Percentiles rank a stretch among this genome's conserved stretches.
Conservation (phyloP, 2,888 invertebrate genomes). For the Drosophila mercatorum region DNA sequence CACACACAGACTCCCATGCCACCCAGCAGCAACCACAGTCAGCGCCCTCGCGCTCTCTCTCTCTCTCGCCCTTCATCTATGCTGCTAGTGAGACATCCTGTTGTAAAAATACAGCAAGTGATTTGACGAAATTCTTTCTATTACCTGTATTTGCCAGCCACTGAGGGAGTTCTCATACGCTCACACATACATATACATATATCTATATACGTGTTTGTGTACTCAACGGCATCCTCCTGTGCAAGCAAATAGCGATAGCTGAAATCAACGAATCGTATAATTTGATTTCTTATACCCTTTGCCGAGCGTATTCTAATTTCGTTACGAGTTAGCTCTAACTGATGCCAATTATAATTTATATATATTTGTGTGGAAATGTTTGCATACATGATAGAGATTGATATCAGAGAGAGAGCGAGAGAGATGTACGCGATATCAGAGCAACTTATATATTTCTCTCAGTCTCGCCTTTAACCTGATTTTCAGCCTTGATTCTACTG, state of each 20-base stretch:
- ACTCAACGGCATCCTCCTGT: slow-evolving; percentile 6
- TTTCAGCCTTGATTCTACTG: background rate
- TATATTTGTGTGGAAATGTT: background rate
- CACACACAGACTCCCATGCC: background rate
- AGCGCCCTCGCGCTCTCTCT: background rate
- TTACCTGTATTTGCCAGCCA: slow-evolving; percentile 31
- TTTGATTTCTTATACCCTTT: slow-evolving; percentile 74
- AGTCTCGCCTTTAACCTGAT: background rate
- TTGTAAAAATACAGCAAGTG: slow-evolving; percentile 16
- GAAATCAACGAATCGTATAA: slow-evolving; percentile 84
- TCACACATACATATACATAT: background rate
- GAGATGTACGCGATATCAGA: background rate
- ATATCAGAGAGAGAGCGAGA: background rate
- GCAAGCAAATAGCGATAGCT: slow-evolving; percentile 74
- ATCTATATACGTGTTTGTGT: background rate
- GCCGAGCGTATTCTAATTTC: background rate
- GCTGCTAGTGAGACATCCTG: slow-evolving; percentile 18
- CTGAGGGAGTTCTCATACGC: background rate
- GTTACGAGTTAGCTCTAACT: background rate
- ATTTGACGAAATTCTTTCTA: slow-evolving; percentile 47
- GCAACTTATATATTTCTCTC: background rate
- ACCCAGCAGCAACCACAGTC: background rate
- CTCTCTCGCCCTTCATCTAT: slow-evolving; percentile 1
- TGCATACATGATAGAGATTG: background rate
- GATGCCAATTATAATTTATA: background rate